A percentile compares a stretch with the other conserved stretches of the same genome.
These are phyloP conservation scores for Stenodera caucasica DNA, from an alignment of 2,888 invertebrate species.

Conservation along the genomic window DNA sequence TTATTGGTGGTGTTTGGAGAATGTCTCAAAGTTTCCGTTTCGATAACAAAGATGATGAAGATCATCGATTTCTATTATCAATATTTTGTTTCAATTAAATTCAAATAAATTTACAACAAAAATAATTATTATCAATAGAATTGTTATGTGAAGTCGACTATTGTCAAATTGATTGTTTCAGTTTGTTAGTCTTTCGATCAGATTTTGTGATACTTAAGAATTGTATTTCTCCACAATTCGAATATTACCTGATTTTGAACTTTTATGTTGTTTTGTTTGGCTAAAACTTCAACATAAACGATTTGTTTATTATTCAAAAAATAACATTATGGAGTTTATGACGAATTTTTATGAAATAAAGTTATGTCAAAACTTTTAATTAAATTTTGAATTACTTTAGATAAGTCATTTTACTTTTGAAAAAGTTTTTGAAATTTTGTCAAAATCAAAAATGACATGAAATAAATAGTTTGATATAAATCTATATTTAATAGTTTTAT, in stretches of 20 bases:
- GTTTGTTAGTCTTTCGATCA: conserved; percentile 28
- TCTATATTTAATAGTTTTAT: no score
- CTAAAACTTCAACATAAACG: no score
- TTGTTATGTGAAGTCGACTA: conserved; percentile 22
- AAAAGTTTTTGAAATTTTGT: no score
- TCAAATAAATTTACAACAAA: no score
- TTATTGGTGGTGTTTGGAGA: background rate
- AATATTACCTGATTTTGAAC: background rate
- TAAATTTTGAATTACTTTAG: conserved; percentile 12
- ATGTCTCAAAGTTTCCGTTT: background rate
- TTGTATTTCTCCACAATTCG: conserved; percentile 12
- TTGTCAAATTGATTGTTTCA: conserved; percentile 27
- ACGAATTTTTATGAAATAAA: background rate
- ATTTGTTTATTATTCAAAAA: conserved; percentile 2
- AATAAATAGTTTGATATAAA: no score
- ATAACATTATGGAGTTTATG: no score
- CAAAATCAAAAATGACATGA: no score
- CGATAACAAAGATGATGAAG: background rate
- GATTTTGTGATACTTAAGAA: conserved; percentile 28
- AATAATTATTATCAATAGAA: no score
- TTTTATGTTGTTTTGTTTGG: no score
- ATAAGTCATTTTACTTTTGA: no score
- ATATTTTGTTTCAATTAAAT: conserved; percentile 22
- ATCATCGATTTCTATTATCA: conserved; percentile 7
- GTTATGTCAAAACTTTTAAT: no score